Percentiles rank a stretch among this genome's conserved stretches.
Evolutionary conservation across 2,797 vertebrate genomes (phyloP).

Genomic region (Phataginus tetradactyla): DNA sequence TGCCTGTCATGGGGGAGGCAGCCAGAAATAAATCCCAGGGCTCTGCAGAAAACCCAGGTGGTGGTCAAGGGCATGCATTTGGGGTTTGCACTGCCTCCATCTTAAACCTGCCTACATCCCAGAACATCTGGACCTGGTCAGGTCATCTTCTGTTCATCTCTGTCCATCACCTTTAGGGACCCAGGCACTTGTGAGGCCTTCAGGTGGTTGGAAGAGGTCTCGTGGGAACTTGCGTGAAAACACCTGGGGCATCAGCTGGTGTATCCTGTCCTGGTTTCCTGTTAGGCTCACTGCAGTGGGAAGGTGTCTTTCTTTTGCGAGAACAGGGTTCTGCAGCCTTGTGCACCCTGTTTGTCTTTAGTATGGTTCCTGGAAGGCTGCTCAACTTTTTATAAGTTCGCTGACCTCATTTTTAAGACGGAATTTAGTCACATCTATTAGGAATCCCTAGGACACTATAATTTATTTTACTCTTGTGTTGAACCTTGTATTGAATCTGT

Average conservation of each 20-base stretch:
- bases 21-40: rapidly evolving
- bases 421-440: background rate
- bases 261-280: background rate
- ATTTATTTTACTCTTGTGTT: background rate
- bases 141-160: background rate
- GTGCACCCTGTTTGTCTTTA: rapidly evolving
- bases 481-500: background rate
- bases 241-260: background rate
- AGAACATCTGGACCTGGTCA: background rate
- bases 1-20: background rate
- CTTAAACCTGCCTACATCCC: background rate
- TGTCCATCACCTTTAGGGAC: rapidly evolving
- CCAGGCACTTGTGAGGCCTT: background rate
- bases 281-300: rapidly evolving
- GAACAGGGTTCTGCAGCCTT: background rate
- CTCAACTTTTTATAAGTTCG: background rate
- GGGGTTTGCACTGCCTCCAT: background rate
- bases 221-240: background rate
- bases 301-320: background rate
- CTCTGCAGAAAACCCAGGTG: background rate
- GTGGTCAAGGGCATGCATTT: rapidly evolving
- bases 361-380: background rate
- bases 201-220: background rate
- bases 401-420: background rate
- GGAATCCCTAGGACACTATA: background rate